Evolutionary conservation across 2,113 vertebrate genomes (phyloP).

Genomic region (Agapornis roseicollis): DNA sequence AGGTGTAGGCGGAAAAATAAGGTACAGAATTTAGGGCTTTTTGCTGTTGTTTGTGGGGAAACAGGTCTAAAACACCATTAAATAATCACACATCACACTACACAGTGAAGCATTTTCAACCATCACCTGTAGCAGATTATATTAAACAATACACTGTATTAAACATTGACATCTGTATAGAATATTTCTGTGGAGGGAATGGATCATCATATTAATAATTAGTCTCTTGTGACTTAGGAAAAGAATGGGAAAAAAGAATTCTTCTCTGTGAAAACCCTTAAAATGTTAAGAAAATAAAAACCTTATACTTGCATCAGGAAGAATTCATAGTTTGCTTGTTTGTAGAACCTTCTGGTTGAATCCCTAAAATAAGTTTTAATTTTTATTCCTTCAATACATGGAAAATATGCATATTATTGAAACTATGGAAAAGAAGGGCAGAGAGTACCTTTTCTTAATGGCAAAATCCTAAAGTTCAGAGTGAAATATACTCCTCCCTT

Average conservation of each 20-base stretch:
- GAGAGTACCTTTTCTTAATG: not conserved
- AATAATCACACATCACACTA: not conserved
- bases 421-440: not conserved
- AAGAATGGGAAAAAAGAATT: not conserved
- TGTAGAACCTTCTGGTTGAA: not conserved
- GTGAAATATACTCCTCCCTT: not conserved
- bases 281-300: not conserved
- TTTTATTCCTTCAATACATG: not conserved
- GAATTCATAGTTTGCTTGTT: not conserved
- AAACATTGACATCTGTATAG: not conserved
- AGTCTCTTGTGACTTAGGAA: not conserved
- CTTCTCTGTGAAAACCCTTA: not conserved
- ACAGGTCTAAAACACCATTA: not conserved
- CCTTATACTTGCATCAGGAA: not conserved
- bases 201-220: not conserved
- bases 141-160: not conserved
- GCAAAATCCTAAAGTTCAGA: not conserved
- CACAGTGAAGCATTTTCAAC: not conserved
- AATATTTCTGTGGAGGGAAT: not conserved
- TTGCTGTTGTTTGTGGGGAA: not conserved
- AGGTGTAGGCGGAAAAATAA: conserved; percentile 8
- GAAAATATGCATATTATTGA: not conserved
- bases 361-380: not conserved
- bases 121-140: not conserved
- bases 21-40: not conserved